phyloP scores from a whole-genome alignment of 2,113 vertebrate genomes.

The Myiagra hebetior region DNA sequence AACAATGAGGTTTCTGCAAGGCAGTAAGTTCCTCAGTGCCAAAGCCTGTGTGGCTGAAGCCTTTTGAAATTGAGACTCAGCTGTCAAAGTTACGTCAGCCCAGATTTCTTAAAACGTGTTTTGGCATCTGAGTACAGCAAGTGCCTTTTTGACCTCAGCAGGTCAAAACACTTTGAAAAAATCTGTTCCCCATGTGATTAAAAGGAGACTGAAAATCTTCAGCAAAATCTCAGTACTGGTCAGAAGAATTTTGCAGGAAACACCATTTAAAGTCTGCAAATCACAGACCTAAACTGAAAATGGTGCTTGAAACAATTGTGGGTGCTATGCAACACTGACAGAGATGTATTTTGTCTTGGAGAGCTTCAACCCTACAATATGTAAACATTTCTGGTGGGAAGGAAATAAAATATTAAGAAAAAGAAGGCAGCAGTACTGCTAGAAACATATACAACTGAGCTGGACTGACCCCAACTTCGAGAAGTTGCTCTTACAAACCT shows the following conservation, averaged over 20 bases:
- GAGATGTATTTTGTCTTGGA: neutral
- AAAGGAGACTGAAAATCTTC: constrained; percentile 12
- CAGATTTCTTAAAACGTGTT: constrained; percentile 25
- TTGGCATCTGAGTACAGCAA: constrained; percentile 42
- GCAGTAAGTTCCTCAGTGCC: neutral
- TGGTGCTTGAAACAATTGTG: neutral
- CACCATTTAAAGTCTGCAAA: neutral
- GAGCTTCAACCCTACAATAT: neutral
- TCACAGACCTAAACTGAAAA: neutral
- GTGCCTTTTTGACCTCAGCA: constrained; percentile 46
- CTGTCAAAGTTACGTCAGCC: constrained; percentile 25
- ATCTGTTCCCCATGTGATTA: constrained; percentile 45
- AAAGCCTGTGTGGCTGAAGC: neutral
- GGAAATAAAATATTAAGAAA: constrained; percentile 34
- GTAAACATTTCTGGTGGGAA: constrained; percentile 19
- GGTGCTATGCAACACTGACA: neutral
- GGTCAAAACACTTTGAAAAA: constrained; percentile 58
- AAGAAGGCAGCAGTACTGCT: neutral
- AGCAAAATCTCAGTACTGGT: neutral
- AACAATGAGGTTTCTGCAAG: neutral
- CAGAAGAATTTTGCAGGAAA: constrained; percentile 5
- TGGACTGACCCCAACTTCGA: neutral
- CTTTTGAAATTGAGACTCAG: constrained; percentile 51
- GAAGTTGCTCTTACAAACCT: constrained; percentile 29
- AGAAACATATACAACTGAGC: neutral